Base-by-base conservation (phyloP, 2,888 invertebrate species). In the Drosophila koepferae region DNA sequence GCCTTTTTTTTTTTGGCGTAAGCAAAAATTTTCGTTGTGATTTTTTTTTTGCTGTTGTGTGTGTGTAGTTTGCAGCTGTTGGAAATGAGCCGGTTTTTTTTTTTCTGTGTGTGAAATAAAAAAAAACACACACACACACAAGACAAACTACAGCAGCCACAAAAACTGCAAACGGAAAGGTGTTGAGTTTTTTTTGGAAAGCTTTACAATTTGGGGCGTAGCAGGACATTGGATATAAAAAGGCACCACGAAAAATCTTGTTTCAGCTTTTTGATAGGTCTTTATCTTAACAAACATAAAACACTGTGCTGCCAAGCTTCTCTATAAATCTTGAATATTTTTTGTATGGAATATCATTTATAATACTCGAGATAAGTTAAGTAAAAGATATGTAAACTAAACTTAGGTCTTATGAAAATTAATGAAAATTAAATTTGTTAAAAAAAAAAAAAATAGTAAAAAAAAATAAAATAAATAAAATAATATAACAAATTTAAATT, bases 21-120 rank as follows among this genome's bases (percentile, higher is more conserved):
- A 56, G 55, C 63, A 61, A 63, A 69, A 58, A 51, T 77, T 65
- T 69, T 79, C 36, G 68, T 38, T 63, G 64, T 70, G 69, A 60
- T 72, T 74, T 74, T 70, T 72, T 74, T 74, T 67, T 43, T 44
- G 16, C 40, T 40, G 78, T 71, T 67, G 44, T 62, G 28, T 44
- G 16, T 44, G 28, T 61, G 63, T 54, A 64, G 58, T 62, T 72
- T 84, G 82, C 87, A 82, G 82, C 87, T 82, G 82, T 86, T 82
- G 81, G 40, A 59, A 69, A 64, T 66, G 76, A 84, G 87, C 82
- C 79, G 87, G 87, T 82, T 86, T 65, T 46, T 40, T 54, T 64
- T 9, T 34, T 38, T 36, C 10, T 46, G 51, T 69, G 43, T 68
- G 69, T 68, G 66, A 66, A 53, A 51, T 16, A 38, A 38, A 38